A percentile compares a stretch with the other conserved stretches of the same genome.
Evolutionary conservation across 2,797 vertebrate genomes (phyloP).

Genomic region (Typhlichthys subterraneus): DNA sequence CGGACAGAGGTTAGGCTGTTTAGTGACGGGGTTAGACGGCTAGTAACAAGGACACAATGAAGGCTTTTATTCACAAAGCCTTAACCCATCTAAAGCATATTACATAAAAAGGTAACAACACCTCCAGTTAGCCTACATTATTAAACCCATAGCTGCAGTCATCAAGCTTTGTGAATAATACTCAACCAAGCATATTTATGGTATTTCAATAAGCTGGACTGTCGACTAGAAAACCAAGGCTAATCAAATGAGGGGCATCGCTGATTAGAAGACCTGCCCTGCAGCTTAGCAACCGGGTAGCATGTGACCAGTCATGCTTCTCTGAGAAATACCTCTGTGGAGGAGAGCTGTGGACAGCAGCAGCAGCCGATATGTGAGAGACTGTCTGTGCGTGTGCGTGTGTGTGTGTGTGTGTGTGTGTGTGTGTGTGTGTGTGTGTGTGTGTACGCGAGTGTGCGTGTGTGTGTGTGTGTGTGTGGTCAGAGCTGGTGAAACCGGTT

Average conservation of each 20-base stretch:
- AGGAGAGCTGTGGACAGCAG: background rate
- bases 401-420: slow-evolving; percentile 16
- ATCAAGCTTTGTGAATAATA: slow-evolving; percentile 42
- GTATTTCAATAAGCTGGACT: slow-evolving; percentile 10
- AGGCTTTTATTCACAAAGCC: background rate
- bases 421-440: background rate
- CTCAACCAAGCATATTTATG: slow-evolving; percentile 16
- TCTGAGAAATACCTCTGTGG: slow-evolving; percentile 63
- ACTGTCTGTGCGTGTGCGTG: slow-evolving; percentile 11
- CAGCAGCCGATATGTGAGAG: background rate
- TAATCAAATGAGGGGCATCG: slow-evolving; percentile 44
- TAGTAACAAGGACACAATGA: slow-evolving; percentile 25
- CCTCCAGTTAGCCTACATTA: slow-evolving; percentile 10
- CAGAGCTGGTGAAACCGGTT: slow-evolving; percentile 36
- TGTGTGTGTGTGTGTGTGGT: slow-evolving; percentile 6
- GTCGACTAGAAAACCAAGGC: slow-evolving; percentile 25
- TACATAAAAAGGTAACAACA: slow-evolving; percentile 24
- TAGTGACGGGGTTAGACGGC: slow-evolving; percentile 17
- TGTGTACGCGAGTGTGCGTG: slow-evolving; percentile 8
- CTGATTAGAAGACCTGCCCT: slow-evolving; percentile 41
- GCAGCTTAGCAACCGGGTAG: slow-evolving; percentile 56
- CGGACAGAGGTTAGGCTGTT: slow-evolving; percentile 2
- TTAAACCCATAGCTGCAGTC: slow-evolving; percentile 15
- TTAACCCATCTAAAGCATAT: background rate
- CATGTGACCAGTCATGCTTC: slow-evolving; percentile 73